Evolutionary conservation across 1,140 invertebrate genomes (phyloP).

Genomic region (Augochlora pura): DNA sequence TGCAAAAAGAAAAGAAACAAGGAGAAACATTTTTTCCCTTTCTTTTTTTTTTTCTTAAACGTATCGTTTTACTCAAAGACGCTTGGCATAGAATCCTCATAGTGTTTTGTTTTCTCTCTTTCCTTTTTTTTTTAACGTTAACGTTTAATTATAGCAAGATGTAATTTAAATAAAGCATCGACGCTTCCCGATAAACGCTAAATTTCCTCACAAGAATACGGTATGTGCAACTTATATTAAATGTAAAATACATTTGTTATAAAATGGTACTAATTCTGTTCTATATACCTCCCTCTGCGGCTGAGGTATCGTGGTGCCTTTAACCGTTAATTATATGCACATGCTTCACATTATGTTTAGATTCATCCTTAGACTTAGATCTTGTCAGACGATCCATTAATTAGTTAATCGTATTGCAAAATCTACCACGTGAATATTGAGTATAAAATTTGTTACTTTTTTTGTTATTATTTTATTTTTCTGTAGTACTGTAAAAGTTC

Average conservation of each 20-base stretch:
- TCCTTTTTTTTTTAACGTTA: slow-evolving; percentile 2
- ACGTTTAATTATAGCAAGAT: slow-evolving; percentile 25
- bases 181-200: slow-evolving; percentile 50
- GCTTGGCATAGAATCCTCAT: slow-evolving; percentile 57
- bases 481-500: slow-evolving; percentile 50
- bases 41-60: neutral
- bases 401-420: slow-evolving; percentile 63
- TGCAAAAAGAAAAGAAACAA: slow-evolving; percentile 10
- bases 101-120: neutral
- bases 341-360: slow-evolving; percentile 57
- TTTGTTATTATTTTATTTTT: no score
- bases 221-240: slow-evolving; percentile 57
- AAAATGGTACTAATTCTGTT: slow-evolving; percentile 63
- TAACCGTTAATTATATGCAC: slow-evolving; percentile 59
- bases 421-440: slow-evolving; percentile 59
- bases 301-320: slow-evolving; percentile 60
- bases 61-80: neutral
- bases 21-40: neutral
- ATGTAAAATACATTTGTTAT: slow-evolving; percentile 63
- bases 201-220: slow-evolving; percentile 47
- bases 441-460: slow-evolving; percentile 58
- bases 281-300: slow-evolving; percentile 56
- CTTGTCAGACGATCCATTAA: slow-evolving; percentile 57
- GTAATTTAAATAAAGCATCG: slow-evolving; percentile 55
- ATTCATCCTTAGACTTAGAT: slow-evolving; percentile 51